Base-by-base conservation (phyloP, 2,113 vertebrate genomes). In the Eptesicus fuscus region DNA sequence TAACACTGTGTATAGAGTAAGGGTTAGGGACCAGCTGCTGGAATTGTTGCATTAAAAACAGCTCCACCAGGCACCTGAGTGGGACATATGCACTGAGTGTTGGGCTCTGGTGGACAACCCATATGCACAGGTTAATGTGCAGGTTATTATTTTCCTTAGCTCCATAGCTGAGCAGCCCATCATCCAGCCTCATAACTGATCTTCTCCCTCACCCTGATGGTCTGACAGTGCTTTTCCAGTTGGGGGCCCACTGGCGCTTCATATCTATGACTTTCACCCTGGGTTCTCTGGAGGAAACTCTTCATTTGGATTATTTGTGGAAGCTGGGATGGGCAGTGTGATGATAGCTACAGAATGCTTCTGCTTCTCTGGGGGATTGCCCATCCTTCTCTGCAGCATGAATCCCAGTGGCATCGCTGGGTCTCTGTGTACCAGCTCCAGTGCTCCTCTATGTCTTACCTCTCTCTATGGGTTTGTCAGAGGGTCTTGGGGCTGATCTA, bases 41-140 rank as follows among this genome's bases (percentile, higher is more conserved):
- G 71, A 85, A 70, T 6, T 32, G 7, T 16, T 49, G 17, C 25
- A 8, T 79, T 13, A 63, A 79, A 63, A 88, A 51, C 11, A 56
- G 35, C 8, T 67, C 49, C 47, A 4, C 86, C 2, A 1, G 49
- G 23, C 32, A n/a, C 2, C 4, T 4, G 18, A 20, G 47, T 1
- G 8, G 67, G 61, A 5, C 23, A n/a, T 1, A 35, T 2, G 12
- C 7, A 7, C 0, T 11, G 5, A 12, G 14, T 7, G 7, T 0
- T 5, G 47, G 16, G 9, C 30, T 42, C 22, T 16, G 0, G 0
- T 11, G 28, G 11, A 5, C 51, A n/a, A 7, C 84, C 59, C n/a
- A n/a, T 14, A 16, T 0, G 0, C 7, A 32, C 1, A 12, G 49
- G 2, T 49, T 7, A 32, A 30, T 13, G 51, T 0, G 14, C 53